These are phyloP conservation scores for Pseudotriccus pelzelni DNA, from an alignment of 2,797 vertebrate genomes.

Conservation along the genomic window DNA sequence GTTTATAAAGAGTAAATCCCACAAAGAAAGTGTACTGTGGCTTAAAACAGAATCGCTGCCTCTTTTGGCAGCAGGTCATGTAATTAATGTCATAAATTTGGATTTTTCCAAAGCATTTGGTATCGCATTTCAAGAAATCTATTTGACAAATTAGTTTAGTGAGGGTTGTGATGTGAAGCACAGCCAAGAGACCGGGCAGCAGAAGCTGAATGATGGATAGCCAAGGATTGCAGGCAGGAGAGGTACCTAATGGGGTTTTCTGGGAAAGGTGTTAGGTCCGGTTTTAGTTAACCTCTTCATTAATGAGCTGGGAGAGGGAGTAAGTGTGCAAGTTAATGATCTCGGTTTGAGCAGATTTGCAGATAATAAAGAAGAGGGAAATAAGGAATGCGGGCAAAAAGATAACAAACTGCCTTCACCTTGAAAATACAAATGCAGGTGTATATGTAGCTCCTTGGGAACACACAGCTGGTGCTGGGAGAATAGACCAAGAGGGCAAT, in stretches of 20 bases:
- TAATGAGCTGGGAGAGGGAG: conserved; percentile 39
- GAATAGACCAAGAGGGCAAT: neutral
- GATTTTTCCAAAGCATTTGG: conserved; percentile 37
- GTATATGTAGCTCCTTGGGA: neutral
- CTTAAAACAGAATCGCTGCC: neutral
- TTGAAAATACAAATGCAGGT: neutral
- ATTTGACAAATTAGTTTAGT: conserved; percentile 44
- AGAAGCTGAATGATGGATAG: conserved; percentile 50
- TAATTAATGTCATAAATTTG: conserved; percentile 25
- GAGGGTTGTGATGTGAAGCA: neutral
- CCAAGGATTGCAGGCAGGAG: neutral
- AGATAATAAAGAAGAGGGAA: neutral
- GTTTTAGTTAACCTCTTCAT: conserved; percentile 60
- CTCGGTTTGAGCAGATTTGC: neutral
- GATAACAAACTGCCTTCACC: neutral
- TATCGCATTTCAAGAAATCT: conserved; percentile 36
- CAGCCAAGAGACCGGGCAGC: neutral
- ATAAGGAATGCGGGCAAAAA: neutral
- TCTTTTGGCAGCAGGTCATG: conserved; percentile 24
- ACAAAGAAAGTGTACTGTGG: neutral
- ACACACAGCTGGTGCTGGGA: neutral
- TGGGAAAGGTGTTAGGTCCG: conserved; percentile 16
- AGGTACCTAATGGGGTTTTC: conserved; percentile 42
- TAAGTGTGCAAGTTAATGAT: conserved; percentile 41
- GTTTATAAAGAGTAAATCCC: conserved; percentile 5